A percentile compares a stretch with the other conserved stretches of the same genome.
Conservation (phyloP, 2,113 vertebrate genomes). For the Mola mola region DNA sequence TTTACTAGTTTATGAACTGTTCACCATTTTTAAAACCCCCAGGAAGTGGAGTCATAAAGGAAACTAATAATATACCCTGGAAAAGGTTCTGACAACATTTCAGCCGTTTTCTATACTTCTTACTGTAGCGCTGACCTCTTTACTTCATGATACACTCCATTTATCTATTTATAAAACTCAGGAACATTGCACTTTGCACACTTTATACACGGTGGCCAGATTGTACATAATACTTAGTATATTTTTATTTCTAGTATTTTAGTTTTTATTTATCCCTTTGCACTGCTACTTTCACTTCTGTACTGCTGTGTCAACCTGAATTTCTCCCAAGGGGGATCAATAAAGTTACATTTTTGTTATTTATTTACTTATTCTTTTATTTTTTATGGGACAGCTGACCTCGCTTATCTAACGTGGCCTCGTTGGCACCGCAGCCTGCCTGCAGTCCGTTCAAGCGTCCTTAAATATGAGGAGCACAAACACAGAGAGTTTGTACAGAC, state of each 20-base stretch:
- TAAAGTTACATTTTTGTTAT: too few species aligned
- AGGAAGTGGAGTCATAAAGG: conserved; percentile 28
- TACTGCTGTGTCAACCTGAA: too few species aligned
- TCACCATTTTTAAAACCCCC: conserved; percentile 41
- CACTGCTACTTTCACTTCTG: too few species aligned
- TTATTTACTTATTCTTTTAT: too few species aligned
- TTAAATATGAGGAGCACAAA: conserved; percentile 40
- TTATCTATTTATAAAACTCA: too few species aligned
- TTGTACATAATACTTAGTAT: too few species aligned
- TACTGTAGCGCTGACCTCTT: conserved; percentile 25
- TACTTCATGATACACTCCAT: too few species aligned
- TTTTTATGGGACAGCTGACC: conserved; percentile 17
- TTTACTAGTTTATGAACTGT: conserved; percentile 52
- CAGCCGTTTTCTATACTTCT: not conserved
- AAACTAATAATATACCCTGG: not conserved
- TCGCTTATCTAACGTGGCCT: conserved; percentile 31
- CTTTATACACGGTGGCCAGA: too few species aligned
- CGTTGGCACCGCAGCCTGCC: not conserved
- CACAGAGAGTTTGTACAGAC: conserved; percentile 28
- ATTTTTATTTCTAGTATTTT: too few species aligned
- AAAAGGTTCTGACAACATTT: conserved; percentile 14
- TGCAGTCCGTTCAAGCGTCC: conserved; percentile 11
- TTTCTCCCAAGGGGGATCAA: too few species aligned
- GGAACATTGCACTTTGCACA: too few species aligned
- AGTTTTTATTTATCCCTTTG: too few species aligned